Conservation (phyloP, 2,888 invertebrate genomes). For the Ferrisia virgata region DNA sequence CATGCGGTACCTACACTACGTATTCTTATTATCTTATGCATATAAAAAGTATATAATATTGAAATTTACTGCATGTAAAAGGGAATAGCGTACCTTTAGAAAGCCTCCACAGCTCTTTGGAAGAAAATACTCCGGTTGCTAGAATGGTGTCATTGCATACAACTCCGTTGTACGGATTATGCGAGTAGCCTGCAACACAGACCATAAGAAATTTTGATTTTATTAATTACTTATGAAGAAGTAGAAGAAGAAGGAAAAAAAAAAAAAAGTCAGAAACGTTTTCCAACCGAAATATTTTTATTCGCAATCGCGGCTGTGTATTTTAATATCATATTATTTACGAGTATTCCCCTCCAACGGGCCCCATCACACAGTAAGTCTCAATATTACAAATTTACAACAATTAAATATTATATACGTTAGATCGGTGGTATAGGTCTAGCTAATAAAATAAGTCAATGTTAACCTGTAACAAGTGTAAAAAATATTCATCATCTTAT, state of each 20-base stretch:
- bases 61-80: slow-evolving; percentile 44
- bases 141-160: slow-evolving; percentile 98
- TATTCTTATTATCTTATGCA: too few species aligned
- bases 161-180: slow-evolving; percentile 97
- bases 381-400: slow-evolving; percentile 1
- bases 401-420: background rate
- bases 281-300: slow-evolving; percentile 47
- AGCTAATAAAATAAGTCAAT: too few species aligned
- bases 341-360: background rate
- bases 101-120: slow-evolving; percentile 97
- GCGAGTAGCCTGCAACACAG: slow-evolving; percentile 67
- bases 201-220: slow-evolving; percentile 43
- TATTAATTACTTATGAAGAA: slow-evolving; percentile 8
- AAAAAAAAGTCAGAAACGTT: slow-evolving; percentile 23
- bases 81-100: slow-evolving; percentile 74
- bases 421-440: background rate
- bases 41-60: background rate
- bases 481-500: too few species aligned
- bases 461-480: too few species aligned
- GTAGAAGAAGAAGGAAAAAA: slow-evolving; percentile 23
- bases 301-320: background rate
- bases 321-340: background rate
- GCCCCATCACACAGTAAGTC: slow-evolving; percentile 43
- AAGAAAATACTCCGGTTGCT: slow-evolving; percentile 99
- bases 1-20: too few species aligned